Conservation (phyloP, 2,888 invertebrate genomes). For the Parasteatoda lunata region DNA sequence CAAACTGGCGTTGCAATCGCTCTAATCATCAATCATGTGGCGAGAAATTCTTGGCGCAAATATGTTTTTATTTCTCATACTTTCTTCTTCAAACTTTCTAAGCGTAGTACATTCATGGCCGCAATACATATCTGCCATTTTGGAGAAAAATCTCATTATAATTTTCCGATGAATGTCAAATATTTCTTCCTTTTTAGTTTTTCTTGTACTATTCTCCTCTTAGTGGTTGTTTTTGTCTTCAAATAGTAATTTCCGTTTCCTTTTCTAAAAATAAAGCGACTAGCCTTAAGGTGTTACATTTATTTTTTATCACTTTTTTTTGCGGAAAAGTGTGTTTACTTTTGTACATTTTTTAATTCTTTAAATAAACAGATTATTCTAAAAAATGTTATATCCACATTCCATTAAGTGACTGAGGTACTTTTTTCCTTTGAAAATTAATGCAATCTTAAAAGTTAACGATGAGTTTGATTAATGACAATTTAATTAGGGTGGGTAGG, state of each 20-base stretch:
- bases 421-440: no score
- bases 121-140: constrained; percentile 31
- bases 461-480: background rate
- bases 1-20: constrained; percentile 60
- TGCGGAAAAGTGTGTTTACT: background rate
- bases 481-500: background rate
- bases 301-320: background rate
- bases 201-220: background rate
- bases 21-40: constrained; percentile 61
- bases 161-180: constrained; percentile 60
- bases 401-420: no score
- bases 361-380: background rate
- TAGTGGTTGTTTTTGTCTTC: background rate
- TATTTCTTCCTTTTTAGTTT: constrained; percentile 7
- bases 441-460: no score
- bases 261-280: background rate
- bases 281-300: background rate
- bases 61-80: constrained; percentile 39
- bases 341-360: background rate
- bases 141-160: constrained; percentile 57
- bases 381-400: no score
- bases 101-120: background rate
- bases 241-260: constrained; percentile 2
- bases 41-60: constrained; percentile 48
- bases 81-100: background rate